phyloP scores from a whole-genome alignment of 1,140 invertebrate genomes.

The Drosophila novamexicana region DNA sequence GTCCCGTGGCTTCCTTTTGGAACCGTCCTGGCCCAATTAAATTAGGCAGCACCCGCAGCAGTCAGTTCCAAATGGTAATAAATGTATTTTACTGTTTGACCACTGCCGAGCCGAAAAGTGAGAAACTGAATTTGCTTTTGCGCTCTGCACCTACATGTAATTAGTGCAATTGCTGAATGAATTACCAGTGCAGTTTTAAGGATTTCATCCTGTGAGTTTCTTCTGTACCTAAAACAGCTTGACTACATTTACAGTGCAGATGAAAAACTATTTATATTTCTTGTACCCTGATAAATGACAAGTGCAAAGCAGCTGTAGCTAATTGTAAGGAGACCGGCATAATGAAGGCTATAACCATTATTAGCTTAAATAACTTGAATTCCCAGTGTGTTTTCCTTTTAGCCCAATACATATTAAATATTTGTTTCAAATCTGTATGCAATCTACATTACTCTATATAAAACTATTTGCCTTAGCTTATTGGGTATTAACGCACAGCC shows the following conservation, averaged over 20 bases:
- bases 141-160: slow-evolving; percentile 60
- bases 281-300: slow-evolving; percentile 21
- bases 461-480: no score
- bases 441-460: no score
- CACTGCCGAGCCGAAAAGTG: background rate
- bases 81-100: slow-evolving; percentile 22
- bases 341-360: slow-evolving; percentile 5
- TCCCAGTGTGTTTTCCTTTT: background rate
- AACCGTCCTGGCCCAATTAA: slow-evolving; percentile 56
- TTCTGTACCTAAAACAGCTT: slow-evolving; percentile 26
- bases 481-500: no score
- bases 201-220: slow-evolving; percentile 57
- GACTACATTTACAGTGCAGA: slow-evolving; percentile 7
- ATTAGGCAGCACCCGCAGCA: slow-evolving; percentile 25
- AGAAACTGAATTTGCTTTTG: slow-evolving; percentile 12
- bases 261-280: slow-evolving; percentile 8
- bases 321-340: slow-evolving; percentile 8
- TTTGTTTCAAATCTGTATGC: no score
- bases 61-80: slow-evolving; percentile 29
- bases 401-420: no score
- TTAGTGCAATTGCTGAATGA: slow-evolving; percentile 73
- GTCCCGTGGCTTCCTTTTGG: slow-evolving; percentile 22
- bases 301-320: slow-evolving; percentile 12
- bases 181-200: slow-evolving; percentile 49
- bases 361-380: background rate